These are phyloP conservation scores for Drosophila anomalata DNA, from an alignment of 2,888 invertebrate genomes.

Conservation along the genomic window DNA sequence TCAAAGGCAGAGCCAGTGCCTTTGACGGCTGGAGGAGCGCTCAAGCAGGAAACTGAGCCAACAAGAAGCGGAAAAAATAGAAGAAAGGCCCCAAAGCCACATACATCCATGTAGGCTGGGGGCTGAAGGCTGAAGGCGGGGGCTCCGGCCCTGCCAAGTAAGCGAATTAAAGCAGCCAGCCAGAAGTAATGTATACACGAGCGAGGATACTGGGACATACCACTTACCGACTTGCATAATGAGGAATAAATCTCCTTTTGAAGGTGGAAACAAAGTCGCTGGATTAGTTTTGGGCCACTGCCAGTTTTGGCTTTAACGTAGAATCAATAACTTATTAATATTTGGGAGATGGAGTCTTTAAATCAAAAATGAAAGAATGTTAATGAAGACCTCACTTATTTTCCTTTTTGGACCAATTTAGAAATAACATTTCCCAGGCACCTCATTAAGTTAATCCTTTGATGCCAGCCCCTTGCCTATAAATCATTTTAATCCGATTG, in stretches of 20 bases:
- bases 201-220: slow-evolving; percentile 8
- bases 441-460: slow-evolving; percentile 1
- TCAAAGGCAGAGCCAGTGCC: slow-evolving; percentile 66
- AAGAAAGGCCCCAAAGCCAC: slow-evolving; percentile 27
- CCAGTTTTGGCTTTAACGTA: slow-evolving; percentile 55
- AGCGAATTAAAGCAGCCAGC: slow-evolving; percentile 66
- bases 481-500: slow-evolving; percentile 1
- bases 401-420: background rate
- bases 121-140: no score
- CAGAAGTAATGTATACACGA: slow-evolving; percentile 55
- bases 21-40: slow-evolving; percentile 72
- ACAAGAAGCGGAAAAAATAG: slow-evolving; percentile 33
- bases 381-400: no score
- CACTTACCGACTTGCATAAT: slow-evolving; percentile 56
- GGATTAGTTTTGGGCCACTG: slow-evolving; percentile 78
- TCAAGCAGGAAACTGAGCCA: slow-evolving; percentile 75
- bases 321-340: slow-evolving; percentile 80
- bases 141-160: slow-evolving; percentile 23
- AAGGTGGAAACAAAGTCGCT: slow-evolving; percentile 55
- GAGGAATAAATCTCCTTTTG: slow-evolving; percentile 36
- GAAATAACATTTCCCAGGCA: background rate
- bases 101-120: slow-evolving; percentile 30
- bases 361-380: background rate
- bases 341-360: slow-evolving; percentile 47
- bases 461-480: background rate